These are phyloP conservation scores for Steinernema khuongi DNA, from an alignment of 1,140 invertebrate genomes.

Conservation along the genomic window DNA sequence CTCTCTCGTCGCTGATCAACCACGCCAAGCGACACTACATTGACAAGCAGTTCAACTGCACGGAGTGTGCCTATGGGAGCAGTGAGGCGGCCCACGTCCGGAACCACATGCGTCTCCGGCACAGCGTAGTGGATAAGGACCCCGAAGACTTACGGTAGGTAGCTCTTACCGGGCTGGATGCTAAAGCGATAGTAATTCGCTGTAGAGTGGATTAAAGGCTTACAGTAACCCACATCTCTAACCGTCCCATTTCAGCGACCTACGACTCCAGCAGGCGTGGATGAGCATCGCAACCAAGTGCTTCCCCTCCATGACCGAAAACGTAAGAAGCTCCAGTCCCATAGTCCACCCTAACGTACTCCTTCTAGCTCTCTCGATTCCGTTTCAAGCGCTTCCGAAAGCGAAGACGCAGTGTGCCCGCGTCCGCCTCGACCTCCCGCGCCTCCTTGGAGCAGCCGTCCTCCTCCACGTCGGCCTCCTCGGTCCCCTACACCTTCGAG, in stretches of 20 bases:
- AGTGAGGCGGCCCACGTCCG: slow-evolving; percentile 25
- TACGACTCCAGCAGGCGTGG: slow-evolving; percentile 20
- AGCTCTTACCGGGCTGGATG: neutral
- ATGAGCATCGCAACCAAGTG: slow-evolving; percentile 21
- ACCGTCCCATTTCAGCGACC: slow-evolving; percentile 24
- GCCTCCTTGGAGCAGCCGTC: neutral
- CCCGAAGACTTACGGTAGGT: slow-evolving; percentile 10
- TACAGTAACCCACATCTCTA: slow-evolving; percentile 11
- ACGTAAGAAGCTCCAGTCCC: neutral
- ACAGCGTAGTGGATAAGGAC: slow-evolving; percentile 10
- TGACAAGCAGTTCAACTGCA: slow-evolving; percentile 27
- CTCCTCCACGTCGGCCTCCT: neutral
- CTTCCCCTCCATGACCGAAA: slow-evolving; percentile 21
- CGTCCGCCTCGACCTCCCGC: neutral
- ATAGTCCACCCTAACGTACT: neutral
- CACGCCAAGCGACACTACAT: slow-evolving; percentile 29
- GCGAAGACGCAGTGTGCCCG: neutral
- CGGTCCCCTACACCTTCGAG: neutral
- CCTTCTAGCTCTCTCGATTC: slow-evolving; percentile 4
- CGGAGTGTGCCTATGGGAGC: slow-evolving; percentile 19
- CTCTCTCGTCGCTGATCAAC: slow-evolving; percentile 19
- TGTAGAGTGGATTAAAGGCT: neutral
- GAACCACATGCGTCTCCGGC: slow-evolving; percentile 23
- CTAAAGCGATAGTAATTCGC: too few species aligned
- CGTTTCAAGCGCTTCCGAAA: slow-evolving; percentile 20